phyloP scores from a whole-genome alignment of 64 coral and sea anemone species.

The Porites lutea region DNA sequence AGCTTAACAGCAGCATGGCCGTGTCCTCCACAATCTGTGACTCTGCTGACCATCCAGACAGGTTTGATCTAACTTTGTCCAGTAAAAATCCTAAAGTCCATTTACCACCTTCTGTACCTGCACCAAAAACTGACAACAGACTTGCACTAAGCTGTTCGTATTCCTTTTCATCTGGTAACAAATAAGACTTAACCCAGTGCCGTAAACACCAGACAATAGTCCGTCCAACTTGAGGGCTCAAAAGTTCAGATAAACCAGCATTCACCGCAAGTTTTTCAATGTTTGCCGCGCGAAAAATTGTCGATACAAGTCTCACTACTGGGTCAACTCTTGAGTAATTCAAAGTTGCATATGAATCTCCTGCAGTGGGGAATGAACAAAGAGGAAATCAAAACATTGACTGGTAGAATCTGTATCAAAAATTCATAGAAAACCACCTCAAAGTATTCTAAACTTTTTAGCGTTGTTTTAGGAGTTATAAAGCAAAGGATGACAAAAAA shows the following conservation, averaged over 20 bases:
- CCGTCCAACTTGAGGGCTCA: constrained; percentile 94
- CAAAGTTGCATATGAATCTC: constrained; percentile 9
- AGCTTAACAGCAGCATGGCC: constrained; percentile 76
- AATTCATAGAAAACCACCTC: no score
- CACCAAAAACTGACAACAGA: constrained; percentile 79
- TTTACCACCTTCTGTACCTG: constrained; percentile 67
- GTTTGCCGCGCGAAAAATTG: constrained; percentile 75
- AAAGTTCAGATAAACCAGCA: constrained; percentile 63
- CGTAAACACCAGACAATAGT: constrained; percentile 94
- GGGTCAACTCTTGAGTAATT: constrained; percentile 75
- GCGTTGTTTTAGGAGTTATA: no score
- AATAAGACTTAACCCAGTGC: constrained; percentile 86
- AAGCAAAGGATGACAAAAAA: no score
- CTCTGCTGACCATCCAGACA: constrained; percentile 84
- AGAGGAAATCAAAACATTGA: background rate
- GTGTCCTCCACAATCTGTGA: constrained; percentile 86
- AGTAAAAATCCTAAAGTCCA: constrained; percentile 94
- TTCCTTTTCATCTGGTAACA: constrained; percentile 86
- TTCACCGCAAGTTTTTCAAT: constrained; percentile 82
- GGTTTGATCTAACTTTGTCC: constrained; percentile 81
- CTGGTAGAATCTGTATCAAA: no score
- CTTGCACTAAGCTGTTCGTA: constrained; percentile 84
- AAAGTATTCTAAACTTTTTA: no score
- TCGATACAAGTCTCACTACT: constrained; percentile 72
- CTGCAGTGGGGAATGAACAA: background rate